Evolutionary conservation across 1,140 invertebrate species (phyloP), one percentile per base, ranked within the genome.

Genomic region (Eriocheir sinensis): DNA sequence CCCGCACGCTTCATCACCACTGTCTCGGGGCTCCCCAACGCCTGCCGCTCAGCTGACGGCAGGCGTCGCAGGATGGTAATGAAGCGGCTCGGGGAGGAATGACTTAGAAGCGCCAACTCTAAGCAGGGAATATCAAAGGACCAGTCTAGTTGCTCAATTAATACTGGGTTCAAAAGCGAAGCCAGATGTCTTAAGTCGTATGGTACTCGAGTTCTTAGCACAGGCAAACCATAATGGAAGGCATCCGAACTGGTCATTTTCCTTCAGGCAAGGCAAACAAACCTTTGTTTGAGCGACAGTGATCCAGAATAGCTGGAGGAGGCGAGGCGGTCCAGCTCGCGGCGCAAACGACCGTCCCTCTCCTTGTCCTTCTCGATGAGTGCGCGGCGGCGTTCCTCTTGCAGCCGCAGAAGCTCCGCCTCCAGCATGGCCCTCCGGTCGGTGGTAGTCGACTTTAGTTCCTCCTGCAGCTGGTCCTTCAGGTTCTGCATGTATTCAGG

Each of bases 401-500:
- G 96, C 89, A 95, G 96, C 95, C 95, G 89, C 72, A 96, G 96
- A 83, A 97, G 95, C 95, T 96, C 97, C 79, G 97, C 97, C 95
- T 97, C 97, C 79, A 97, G 95, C 94, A 97, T 96, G 44, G 96
- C 96, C 91, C 96, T 96, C 80, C 97, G 92, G 86, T 97, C 97
- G 91, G 96, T 96, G 15, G 97, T 97, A 9, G 97, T 97, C n/a
- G 96, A 96, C 95, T 97, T 96, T 38, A 97, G 96, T 96, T 97
- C 97, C 93, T 97, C 97, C 94, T 97, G 96, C n/a, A 97, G 96
- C 93, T 97, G 96, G 91, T 97, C 97, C 95, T 97, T 97, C 41
- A 97, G 96, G 44, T 96, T 97, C 96, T 97, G 97, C 96, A 97
- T 97, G 89, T 97, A 97, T 89, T 96, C 96, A 27, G 97, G 97